Evolutionary conservation across 2,113 vertebrate species (phyloP), one percentile per base, ranked within the genome.

Genomic region (Macaca nemestrina): DNA sequence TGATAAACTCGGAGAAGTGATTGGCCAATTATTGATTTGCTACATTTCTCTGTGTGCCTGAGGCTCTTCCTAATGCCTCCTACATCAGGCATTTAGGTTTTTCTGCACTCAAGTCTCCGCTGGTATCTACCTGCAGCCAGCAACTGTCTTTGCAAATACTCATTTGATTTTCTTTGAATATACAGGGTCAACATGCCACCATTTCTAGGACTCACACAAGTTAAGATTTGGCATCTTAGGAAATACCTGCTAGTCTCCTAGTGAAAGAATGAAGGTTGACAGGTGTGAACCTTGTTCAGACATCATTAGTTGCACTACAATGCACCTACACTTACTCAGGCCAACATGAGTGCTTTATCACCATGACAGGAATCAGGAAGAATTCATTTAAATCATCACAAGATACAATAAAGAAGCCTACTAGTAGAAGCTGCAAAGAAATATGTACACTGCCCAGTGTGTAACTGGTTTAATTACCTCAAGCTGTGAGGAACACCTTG

Each of bases 221-320:
- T 50, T 76, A 67, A 0, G 83, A 70, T 1, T 6, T 95, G 79
- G 80, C 80, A 95, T 96, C 80, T 81, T 27, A 80, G 78, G 79
- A 97, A 95, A 93, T 79, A 92, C 70, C 17, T 64, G 87, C 67
- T 92, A 79, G 84, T 86, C 91, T 95, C 61, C 57, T n/a, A 35
- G 23, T 55, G 88, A 82, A 97, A 97, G 89, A 97, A 81, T 48
- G 96, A 92, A 97, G 87, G 52, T 30, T 91, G 96, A 96, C 94
- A 97, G 82, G 73, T 93, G 85, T 95, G 75, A 94, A 59, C 83
- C 92, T 78, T 78, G 82, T 57, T 98, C 55, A 73, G 86, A 68
- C 5, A 76, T 90, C 81, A 90, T 93, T 67, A 90, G 57, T 52
- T 96, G 61, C 9, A 82, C 57, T 90, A 55, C 50, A 91, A 68